Evolutionary conservation across 1,140 invertebrate species (phyloP).

Genomic region (Drosophila ficusphila): DNA sequence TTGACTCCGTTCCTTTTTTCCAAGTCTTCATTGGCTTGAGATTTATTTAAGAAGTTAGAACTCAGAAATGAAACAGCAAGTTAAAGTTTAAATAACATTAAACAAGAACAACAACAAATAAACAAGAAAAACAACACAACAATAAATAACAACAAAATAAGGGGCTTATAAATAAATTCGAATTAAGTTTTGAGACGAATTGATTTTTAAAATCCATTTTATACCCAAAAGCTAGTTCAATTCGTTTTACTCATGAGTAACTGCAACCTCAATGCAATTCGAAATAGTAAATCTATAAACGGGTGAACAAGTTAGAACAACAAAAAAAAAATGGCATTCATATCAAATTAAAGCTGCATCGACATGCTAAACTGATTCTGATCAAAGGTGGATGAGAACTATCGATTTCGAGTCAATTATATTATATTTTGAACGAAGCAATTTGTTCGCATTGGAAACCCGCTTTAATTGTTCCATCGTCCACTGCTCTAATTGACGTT

Average conservation of each 20-base stretch:
- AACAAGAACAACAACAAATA: no score
- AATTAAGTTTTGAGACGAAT: no score
- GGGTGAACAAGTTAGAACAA: no score
- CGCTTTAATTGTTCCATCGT: conserved; percentile 30
- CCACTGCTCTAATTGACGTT: conserved; percentile 49
- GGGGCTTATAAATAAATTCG: no score
- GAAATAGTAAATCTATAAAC: no score
- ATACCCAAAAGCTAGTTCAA: no score
- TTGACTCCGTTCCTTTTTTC: conserved; percentile 12
- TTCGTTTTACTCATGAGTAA: no score
- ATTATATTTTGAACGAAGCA: conserved; percentile 4
- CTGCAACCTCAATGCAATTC: no score
- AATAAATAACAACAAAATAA: no score
- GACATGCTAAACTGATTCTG: background rate
- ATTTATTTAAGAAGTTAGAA: background rate
- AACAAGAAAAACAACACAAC: no score
- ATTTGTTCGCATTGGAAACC: background rate
- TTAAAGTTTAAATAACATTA: background rate
- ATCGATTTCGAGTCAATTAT: conserved; percentile 24
- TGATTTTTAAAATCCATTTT: no score
- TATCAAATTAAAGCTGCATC: background rate
- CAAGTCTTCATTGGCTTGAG: background rate
- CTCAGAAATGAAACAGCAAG: background rate
- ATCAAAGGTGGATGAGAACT: background rate
- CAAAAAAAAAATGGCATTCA: background rate